Conservation (phyloP, 92 coral and sea anemone genomes). For the Siderastrea siderea region DNA sequence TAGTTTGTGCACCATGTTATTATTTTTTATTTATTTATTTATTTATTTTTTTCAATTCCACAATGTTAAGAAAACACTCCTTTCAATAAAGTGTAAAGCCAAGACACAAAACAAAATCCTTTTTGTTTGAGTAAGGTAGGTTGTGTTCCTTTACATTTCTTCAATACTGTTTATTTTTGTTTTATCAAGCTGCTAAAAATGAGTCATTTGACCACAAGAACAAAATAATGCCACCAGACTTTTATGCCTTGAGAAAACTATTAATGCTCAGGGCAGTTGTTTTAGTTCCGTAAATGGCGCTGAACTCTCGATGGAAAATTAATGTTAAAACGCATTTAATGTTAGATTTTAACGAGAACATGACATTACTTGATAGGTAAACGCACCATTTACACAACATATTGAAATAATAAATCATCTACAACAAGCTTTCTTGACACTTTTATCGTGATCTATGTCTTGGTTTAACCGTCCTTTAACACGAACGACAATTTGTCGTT, state of each 20-base stretch:
- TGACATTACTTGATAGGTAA: neutral
- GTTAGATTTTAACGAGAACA: constrained; percentile 15
- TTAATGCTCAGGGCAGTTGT: neutral
- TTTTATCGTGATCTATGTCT: neutral
- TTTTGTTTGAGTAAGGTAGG: neutral
- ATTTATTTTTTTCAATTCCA: neutral
- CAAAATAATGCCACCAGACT: neutral
- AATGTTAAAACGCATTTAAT: neutral
- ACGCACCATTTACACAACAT: neutral
- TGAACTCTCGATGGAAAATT: neutral
- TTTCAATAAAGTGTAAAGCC: neutral
- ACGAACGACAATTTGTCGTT: neutral
- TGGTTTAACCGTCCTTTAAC: neutral
- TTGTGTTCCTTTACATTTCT: neutral
- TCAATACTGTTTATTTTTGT: constrained; percentile 3
- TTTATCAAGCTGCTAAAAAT: constrained; percentile 13
- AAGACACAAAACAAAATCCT: neutral
- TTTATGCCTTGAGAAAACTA: neutral
- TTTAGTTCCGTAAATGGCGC: neutral
- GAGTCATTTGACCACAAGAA: constrained; percentile 1
- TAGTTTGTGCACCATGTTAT: neutral
- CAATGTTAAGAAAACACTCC: neutral
- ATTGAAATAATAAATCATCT: constrained; percentile 14
- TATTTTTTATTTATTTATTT: too few relatives aligned
- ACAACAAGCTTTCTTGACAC: constrained; percentile 4